Evolutionary conservation across 2,888 invertebrate species (phyloP).

Genomic region (Cephus pulcher): DNA sequence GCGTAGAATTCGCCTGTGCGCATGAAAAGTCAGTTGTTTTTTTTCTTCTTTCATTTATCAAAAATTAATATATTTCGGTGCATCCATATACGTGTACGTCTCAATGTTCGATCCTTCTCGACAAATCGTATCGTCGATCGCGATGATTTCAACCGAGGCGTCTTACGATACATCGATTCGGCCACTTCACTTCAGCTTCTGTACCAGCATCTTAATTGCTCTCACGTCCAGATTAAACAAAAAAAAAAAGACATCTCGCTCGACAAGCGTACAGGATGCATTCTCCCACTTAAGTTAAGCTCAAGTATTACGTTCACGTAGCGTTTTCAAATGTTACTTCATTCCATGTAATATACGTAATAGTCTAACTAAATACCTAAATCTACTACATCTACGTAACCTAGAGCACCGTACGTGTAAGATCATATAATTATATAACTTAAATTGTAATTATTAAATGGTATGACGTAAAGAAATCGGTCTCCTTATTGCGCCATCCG

Average conservation of each 20-base stretch:
- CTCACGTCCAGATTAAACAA: not conserved
- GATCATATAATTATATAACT: constrained; percentile 65
- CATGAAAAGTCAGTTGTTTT: constrained; percentile 12
- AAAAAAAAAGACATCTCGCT: not conserved
- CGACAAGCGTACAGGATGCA: constrained; percentile 38
- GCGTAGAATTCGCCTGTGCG: constrained; percentile 4
- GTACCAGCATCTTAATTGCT: not conserved
- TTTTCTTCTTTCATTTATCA: not conserved
- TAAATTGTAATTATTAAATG: constrained; percentile 67
- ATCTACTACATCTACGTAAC: constrained; percentile 64
- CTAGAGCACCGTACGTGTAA: constrained; percentile 66
- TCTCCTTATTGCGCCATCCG: not conserved
- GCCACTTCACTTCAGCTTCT: not conserved
- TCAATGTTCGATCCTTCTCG: not conserved
- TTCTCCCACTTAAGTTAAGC: constrained; percentile 56
- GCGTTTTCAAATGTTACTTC: constrained; percentile 64
- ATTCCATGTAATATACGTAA: constrained; percentile 67
- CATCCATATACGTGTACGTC: not conserved
- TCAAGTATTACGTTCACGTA: constrained; percentile 66
- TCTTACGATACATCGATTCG: not conserved
- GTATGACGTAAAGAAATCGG: constrained; percentile 60
- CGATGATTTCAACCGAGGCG: not conserved
- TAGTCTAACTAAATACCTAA: constrained; percentile 63
- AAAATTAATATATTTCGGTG: not conserved
- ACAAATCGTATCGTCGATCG: not conserved